Conservation (phyloP, 2,797 vertebrate species). For the Crenichthys baileyi region DNA sequence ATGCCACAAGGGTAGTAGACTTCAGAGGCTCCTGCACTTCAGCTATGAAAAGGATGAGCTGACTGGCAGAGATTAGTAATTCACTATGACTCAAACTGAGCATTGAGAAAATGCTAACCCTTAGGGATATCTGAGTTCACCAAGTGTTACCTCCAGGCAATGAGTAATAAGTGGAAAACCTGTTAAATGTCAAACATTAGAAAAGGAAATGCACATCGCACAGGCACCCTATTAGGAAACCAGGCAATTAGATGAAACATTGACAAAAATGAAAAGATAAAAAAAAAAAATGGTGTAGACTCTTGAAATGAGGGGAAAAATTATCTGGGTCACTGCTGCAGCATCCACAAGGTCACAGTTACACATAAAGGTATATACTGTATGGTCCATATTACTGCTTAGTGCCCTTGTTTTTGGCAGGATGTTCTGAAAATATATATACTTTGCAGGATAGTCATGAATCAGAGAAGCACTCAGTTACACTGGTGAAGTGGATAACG, state of each 20-base stretch:
- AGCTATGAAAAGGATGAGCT: not conserved
- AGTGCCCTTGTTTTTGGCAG: not conserved
- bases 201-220: not conserved
- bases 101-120: constrained; percentile 11
- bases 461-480: not conserved
- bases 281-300: not conserved
- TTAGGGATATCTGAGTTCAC: not conserved
- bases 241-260: not conserved
- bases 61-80: constrained; percentile 20
- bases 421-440: not conserved
- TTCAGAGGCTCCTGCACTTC: constrained; percentile 19
- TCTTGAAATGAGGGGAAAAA: not conserved
- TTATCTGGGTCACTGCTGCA: not conserved
- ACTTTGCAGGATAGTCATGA: not conserved
- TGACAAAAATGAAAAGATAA: not conserved
- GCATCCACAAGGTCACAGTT: not conserved
- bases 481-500: not conserved
- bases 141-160: not conserved
- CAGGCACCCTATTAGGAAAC: not conserved
- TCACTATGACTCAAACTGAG: constrained; percentile 18
- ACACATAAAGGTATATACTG: not conserved
- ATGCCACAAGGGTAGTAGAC: constrained; percentile 15
- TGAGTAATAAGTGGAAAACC: not conserved
- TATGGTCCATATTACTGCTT: not conserved
- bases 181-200: not conserved